Percentiles rank a stretch among this genome's conserved stretches.
These are phyloP conservation scores for Ranitomeya imitator DNA, from an alignment of 2,113 vertebrate species.

Conservation along the genomic window DNA sequence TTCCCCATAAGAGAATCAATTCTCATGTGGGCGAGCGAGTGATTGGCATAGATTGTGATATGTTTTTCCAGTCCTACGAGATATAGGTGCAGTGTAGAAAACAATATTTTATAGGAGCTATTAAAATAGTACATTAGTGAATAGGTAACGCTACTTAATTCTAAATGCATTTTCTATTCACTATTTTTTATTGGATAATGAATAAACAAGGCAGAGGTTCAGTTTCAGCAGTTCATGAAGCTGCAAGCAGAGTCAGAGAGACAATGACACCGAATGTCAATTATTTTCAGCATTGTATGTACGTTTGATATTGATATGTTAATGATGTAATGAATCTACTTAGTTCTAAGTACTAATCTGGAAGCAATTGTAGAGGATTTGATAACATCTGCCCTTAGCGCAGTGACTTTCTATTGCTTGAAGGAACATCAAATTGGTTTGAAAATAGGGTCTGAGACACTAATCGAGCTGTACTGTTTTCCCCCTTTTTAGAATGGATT, in stretches of 20 bases:
- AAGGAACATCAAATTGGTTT: constrained; percentile 63
- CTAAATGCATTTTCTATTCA: not conserved
- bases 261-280: constrained; percentile 48
- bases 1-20: too few relatives aligned
- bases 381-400: constrained; percentile 68
- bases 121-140: not conserved
- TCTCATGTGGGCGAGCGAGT: too few relatives aligned
- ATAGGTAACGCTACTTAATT: not conserved
- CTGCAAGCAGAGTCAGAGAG: constrained; percentile 26
- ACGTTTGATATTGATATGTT: constrained; percentile 62
- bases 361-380: constrained; percentile 65
- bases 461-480: constrained; percentile 58
- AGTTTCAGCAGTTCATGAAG: constrained; percentile 8
- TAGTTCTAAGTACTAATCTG: constrained; percentile 65
- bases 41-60: too few relatives aligned
- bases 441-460: constrained; percentile 59
- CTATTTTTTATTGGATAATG: not conserved
- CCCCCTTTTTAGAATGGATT: constrained; percentile 55
- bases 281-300: constrained; percentile 47
- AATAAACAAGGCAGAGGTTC: constrained; percentile 9
- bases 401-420: constrained; percentile 59
- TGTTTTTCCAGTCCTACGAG: not conserved
- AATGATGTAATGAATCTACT: constrained; percentile 67
- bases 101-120: not conserved
- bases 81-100: not conserved